Evolutionary conservation across 1,140 invertebrate species (phyloP).

Genomic region (Bombus sibiricus): DNA sequence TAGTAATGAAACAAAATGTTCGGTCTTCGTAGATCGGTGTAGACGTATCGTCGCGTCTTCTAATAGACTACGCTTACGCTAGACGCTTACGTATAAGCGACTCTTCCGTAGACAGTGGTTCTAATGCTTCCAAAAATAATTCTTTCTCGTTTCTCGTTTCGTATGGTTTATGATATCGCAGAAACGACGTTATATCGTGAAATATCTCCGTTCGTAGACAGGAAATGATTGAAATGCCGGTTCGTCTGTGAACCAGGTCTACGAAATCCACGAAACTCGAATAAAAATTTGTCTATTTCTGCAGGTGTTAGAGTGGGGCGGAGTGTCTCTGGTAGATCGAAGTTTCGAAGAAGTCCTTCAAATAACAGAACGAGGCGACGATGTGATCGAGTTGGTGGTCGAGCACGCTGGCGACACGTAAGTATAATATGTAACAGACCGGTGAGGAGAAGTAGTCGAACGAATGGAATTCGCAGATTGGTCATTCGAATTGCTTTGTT

Average conservation of each 20-base stretch:
- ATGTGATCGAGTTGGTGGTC: constrained; percentile 91
- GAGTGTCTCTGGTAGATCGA: constrained; percentile 92
- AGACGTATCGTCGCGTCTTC: too few relatives aligned
- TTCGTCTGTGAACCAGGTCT: neutral
- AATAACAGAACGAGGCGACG: constrained; percentile 92
- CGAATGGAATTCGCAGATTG: neutral
- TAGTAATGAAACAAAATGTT: too few relatives aligned
- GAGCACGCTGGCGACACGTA: constrained; percentile 89
- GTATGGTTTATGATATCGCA: too few relatives aligned
- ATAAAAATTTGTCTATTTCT: neutral
- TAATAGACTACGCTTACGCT: too few relatives aligned
- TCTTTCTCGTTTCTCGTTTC: too few relatives aligned
- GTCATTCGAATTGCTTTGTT: neutral
- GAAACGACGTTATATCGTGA: neutral
- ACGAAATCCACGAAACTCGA: neutral
- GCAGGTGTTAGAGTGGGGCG: constrained; percentile 91
- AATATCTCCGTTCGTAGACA: neutral
- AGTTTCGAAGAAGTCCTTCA: constrained; percentile 93
- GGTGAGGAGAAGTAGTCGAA: neutral
- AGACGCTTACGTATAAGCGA: too few relatives aligned
- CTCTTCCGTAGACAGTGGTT: too few relatives aligned
- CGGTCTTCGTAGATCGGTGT: too few relatives aligned
- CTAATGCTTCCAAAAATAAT: too few relatives aligned
- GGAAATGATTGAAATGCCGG: neutral
- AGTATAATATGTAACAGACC: constrained; percentile 65